These are phyloP conservation scores for Chaetophractus vellerosus DNA, from an alignment of 2,797 vertebrate species.

Conservation along the genomic window DNA sequence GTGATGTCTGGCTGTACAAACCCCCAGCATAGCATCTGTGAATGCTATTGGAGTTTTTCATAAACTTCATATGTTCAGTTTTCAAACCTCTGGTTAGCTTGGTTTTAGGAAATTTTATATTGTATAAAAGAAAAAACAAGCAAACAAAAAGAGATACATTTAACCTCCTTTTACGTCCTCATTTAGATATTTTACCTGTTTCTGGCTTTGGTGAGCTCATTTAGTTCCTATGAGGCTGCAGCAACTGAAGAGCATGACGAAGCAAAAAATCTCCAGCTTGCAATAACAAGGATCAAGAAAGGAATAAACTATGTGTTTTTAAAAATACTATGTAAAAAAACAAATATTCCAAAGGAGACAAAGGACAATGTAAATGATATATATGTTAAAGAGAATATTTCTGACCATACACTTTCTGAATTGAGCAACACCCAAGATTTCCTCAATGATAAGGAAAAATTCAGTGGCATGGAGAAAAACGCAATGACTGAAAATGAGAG, in stretches of 20 bases:
- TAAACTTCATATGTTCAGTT: not conserved
- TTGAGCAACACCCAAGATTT: slow-evolving; percentile 91
- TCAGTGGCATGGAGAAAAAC: slow-evolving; percentile 91
- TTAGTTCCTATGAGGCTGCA: slow-evolving; percentile 92
- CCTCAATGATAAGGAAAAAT: slow-evolving; percentile 88
- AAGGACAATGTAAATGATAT: slow-evolving; percentile 87
- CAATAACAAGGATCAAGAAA: slow-evolving; percentile 91
- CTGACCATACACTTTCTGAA: slow-evolving; percentile 91
- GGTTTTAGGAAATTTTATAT: not conserved
- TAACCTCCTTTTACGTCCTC: slow-evolving; percentile 62
- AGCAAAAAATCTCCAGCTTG: slow-evolving; percentile 93
- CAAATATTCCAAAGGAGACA: slow-evolving; percentile 86
- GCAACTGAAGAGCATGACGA: slow-evolving; percentile 90
- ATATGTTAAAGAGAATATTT: slow-evolving; percentile 90
- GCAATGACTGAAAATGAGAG: slow-evolving; percentile 90
- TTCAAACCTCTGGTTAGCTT: not conserved
- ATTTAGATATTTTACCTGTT: slow-evolving; percentile 94
- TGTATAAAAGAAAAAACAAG: slow-evolving; percentile 46
- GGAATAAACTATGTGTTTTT: slow-evolving; percentile 87
- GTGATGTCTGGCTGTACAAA: not conserved
- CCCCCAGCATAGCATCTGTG: not conserved
- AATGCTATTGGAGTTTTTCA: not conserved
- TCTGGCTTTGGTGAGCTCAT: slow-evolving; percentile 94
- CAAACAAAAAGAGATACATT: not conserved
- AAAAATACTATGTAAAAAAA: slow-evolving; percentile 86